phyloP scores from a whole-genome alignment of 2,797 vertebrate species.

The Spatula clypeata region DNA sequence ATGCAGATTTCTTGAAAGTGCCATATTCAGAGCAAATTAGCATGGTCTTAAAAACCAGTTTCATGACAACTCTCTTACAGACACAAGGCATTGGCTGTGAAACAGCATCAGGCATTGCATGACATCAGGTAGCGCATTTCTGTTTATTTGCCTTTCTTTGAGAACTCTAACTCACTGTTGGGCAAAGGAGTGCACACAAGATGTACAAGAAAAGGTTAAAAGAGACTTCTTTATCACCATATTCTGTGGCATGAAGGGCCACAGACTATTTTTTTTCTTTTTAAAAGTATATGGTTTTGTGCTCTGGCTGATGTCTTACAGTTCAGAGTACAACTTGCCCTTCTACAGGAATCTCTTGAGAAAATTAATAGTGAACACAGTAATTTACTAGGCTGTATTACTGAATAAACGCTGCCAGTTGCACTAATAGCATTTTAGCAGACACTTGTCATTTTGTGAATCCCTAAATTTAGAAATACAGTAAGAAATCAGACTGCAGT shows the following conservation, averaged over 20 bases:
- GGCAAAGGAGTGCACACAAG: conserved; percentile 44
- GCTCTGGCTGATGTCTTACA: not conserved
- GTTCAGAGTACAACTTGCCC: not conserved
- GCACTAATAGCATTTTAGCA: not conserved
- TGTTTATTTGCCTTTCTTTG: conserved; percentile 60
- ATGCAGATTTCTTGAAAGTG: not conserved
- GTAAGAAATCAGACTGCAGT: not conserved
- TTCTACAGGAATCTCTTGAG: conserved; percentile 1
- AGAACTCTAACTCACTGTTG: not conserved
- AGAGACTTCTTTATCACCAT: conserved; percentile 17
- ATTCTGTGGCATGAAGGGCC: not conserved
- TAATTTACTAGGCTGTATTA: not conserved
- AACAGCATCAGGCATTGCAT: not conserved
- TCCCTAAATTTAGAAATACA: not conserved
- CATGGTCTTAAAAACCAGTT: not conserved
- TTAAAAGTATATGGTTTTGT: not conserved
- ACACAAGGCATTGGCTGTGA: not conserved
- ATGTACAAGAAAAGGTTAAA: conserved; percentile 49
- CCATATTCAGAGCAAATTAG: not conserved
- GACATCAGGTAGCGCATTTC: not conserved
- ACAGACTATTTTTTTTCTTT: not conserved
- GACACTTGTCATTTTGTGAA: not conserved
- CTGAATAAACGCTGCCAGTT: not conserved
- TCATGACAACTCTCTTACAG: not conserved
- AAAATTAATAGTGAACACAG: not conserved